phyloP scores from a whole-genome alignment of 1,140 invertebrate species.

The Nasonia giraulti region DNA sequence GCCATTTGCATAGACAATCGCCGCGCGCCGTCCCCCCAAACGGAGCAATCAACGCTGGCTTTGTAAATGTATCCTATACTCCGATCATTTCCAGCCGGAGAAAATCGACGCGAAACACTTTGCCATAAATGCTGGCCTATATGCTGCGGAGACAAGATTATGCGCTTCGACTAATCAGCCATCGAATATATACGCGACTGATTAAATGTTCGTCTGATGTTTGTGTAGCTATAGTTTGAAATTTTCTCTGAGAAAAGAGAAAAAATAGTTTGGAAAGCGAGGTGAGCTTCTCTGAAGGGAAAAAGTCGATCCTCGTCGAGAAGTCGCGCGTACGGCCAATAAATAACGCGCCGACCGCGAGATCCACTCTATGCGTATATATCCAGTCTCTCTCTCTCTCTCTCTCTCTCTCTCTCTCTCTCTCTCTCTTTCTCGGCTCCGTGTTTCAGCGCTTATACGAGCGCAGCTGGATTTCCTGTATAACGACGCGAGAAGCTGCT shows the following conservation, averaged over 20 bases:
- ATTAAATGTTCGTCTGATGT: not conserved
- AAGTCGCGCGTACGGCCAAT: constrained; percentile 60
- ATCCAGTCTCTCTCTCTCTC: not conserved
- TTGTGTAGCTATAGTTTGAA: too few relatives aligned
- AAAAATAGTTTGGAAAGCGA: too few relatives aligned
- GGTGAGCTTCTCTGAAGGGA: too few relatives aligned
- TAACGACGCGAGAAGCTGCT: too few relatives aligned
- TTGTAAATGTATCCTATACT: constrained; percentile 41
- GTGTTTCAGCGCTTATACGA: not conserved
- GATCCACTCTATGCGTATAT: constrained; percentile 59
- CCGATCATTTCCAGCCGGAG: constrained; percentile 40
- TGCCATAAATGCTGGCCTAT: not conserved
- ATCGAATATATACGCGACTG: too few relatives aligned
- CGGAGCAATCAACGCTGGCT: constrained; percentile 57
- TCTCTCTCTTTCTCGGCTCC: not conserved
- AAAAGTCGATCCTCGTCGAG: constrained; percentile 5
- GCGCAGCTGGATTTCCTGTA: too few relatives aligned
- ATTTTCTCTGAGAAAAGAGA: too few relatives aligned
- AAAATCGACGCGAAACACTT: constrained; percentile 30
- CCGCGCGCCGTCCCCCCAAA: constrained; percentile 29
- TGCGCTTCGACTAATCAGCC: not conserved
- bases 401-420: not conserved
- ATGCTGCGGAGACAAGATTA: not conserved
- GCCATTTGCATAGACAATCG: constrained; percentile 61
- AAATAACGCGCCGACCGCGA: constrained; percentile 61